Base-by-base conservation (phyloP, 2,797 vertebrate species). In the Rhadinocentrus ornatus region DNA sequence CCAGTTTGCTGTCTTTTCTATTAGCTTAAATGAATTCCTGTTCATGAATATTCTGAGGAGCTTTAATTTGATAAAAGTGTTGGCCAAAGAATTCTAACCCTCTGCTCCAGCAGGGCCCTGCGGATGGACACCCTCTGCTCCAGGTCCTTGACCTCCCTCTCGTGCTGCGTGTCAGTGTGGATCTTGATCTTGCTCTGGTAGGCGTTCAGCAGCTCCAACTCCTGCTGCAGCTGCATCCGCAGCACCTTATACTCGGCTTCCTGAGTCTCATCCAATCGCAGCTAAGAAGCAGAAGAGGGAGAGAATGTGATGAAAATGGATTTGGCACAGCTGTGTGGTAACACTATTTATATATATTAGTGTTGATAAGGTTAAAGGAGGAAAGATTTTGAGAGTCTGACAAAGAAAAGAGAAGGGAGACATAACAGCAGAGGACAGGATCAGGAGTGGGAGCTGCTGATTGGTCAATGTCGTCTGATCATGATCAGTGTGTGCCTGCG, bases 151-250 rank as follows among this genome's bases (percentile, higher is more conserved):
- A 94, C 93, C 90, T 97, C 96, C 5, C 96, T 84, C 73, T 97
- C 96, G 0, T 97, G 96, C 81, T 97, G 96, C 0, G 96, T 93
- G 86, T 97, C 96, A 0, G 96, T 97, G 84, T 97, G 96, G 88
- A 97, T 97, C 93, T 97, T 97, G 91, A 97, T 97, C 88, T 97
- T 97, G 88, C 96, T 97, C 94, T 97, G 96, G 85, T 97, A 97
- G 61, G 96, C 96, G 11, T 97, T 97, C 2, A 97, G 95, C 69
- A 97, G 91, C 88, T 97, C 96, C 81, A 97, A 89, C 82, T 97
- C 96, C 85, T 97, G 96, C 76, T 97, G 96, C 85, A 97, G 94
- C 91, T 97, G 96, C 94, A 97, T 96, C 55, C 96, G 92, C 78
- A 97, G 91, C 67, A 96, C 95, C 89, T 97, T 96, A 88, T 96